Conservation (phyloP, 2,888 invertebrate species). For the Cephus rjabovi region DNA sequence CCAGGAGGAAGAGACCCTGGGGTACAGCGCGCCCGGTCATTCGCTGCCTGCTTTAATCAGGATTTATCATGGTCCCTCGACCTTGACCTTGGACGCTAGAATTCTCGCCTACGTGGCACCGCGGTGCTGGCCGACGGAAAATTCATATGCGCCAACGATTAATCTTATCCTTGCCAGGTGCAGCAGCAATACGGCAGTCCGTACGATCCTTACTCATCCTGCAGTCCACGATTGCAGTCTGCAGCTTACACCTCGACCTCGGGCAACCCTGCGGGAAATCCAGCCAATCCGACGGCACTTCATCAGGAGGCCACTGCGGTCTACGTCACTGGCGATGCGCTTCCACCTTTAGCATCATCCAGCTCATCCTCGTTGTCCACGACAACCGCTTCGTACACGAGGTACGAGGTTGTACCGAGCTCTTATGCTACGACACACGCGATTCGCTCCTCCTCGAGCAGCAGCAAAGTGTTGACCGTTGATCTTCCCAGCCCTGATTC, state of each 20-base stretch:
- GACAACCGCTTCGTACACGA: constrained; percentile 61
- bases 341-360: constrained; percentile 64
- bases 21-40: neutral
- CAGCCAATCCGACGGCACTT: constrained; percentile 47
- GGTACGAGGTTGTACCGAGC: constrained; percentile 64
- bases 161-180: constrained; percentile 39
- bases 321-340: constrained; percentile 72
- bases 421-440: constrained; percentile 63
- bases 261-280: constrained; percentile 41
- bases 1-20: neutral
- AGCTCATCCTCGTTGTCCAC: constrained; percentile 76
- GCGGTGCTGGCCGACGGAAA: neutral
- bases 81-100: neutral
- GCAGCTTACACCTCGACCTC: constrained; percentile 56
- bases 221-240: constrained; percentile 62
- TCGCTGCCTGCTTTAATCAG: neutral
- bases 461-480: constrained; percentile 81
- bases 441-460: constrained; percentile 61
- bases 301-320: constrained; percentile 67
- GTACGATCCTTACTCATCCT: constrained; percentile 61
- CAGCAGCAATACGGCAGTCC: constrained; percentile 61
- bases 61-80: neutral
- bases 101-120: neutral
- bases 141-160: neutral
- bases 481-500: constrained; percentile 96